Evolutionary conservation across 2,797 vertebrate species (phyloP).

Genomic region (Rhinatrema bivittatum): DNA sequence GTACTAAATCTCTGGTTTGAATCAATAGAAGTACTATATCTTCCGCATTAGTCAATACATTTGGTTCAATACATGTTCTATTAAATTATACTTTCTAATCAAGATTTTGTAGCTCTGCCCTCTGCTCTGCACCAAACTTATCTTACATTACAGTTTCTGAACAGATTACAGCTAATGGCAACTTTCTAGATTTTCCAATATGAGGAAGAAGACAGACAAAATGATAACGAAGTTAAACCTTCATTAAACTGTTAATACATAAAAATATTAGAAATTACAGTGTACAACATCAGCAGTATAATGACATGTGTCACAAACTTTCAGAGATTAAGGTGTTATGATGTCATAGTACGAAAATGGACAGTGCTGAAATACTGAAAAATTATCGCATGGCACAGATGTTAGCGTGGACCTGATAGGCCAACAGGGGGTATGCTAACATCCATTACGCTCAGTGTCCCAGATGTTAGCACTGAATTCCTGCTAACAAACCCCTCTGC

Average conservation of each 20-base stretch:
- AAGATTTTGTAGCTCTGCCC: conserved; percentile 60
- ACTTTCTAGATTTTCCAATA: conserved; percentile 16
- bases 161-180: conserved; percentile 23
- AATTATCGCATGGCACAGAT: too few relatives aligned
- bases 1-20: conserved; percentile 67
- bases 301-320: too few relatives aligned
- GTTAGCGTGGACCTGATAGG: too few relatives aligned
- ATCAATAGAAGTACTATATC: conserved; percentile 72
- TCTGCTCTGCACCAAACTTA: conserved; percentile 35
- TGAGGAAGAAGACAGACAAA: neutral
- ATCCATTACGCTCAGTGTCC: too few relatives aligned
- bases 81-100: conserved; percentile 82
- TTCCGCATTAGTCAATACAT: conserved; percentile 73
- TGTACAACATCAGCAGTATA: too few relatives aligned
- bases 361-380: too few relatives aligned
- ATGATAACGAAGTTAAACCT: conserved; percentile 13
- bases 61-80: conserved; percentile 67
- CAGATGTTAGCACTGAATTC: too few relatives aligned
- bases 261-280: too few relatives aligned
- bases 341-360: too few relatives aligned
- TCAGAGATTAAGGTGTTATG: neutral
- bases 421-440: too few relatives aligned
- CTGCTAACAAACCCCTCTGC: too few relatives aligned
- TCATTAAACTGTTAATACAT: conserved; percentile 6
- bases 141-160: conserved; percentile 32